Conservation (phyloP, 2,797 vertebrate species). For the Cyprinella venusta region DNA sequence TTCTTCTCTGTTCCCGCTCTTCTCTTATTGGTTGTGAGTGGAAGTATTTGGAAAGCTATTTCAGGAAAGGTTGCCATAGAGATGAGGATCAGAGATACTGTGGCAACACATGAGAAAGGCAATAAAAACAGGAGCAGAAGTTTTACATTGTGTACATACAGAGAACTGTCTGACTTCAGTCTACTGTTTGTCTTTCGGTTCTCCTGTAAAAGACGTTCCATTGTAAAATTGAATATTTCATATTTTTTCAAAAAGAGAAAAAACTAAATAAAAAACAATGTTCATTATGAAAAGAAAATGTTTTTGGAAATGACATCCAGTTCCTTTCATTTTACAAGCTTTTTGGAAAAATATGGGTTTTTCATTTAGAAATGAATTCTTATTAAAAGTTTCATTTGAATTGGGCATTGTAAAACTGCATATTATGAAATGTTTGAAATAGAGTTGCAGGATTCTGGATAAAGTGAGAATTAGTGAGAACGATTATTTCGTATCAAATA, state of each 20-base stretch:
- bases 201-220: not conserved
- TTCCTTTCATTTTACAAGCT: not conserved
- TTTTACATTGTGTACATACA: constrained; percentile 19
- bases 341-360: not conserved
- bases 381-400: not conserved
- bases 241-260: not conserved
- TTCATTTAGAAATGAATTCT: not conserved
- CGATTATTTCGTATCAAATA: no score
- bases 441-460: no score
- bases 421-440: not conserved
- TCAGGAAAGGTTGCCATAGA: constrained; percentile 63
- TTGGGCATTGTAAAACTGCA: not conserved
- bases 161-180: not conserved
- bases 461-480: no score
- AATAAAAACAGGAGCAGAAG: constrained; percentile 7
- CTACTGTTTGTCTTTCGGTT: not conserved
- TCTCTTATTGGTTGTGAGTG: constrained; percentile 49
- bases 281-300: not conserved
- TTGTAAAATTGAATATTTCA: not conserved
- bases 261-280: no score
- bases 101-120: constrained; percentile 34
- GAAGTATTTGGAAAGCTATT: constrained; percentile 61
- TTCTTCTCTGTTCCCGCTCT: constrained; percentile 43
- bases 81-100: constrained; percentile 37
- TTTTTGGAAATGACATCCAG: not conserved